Conservation (phyloP, 1,140 invertebrate species). For the Micrasema minimum region DNA sequence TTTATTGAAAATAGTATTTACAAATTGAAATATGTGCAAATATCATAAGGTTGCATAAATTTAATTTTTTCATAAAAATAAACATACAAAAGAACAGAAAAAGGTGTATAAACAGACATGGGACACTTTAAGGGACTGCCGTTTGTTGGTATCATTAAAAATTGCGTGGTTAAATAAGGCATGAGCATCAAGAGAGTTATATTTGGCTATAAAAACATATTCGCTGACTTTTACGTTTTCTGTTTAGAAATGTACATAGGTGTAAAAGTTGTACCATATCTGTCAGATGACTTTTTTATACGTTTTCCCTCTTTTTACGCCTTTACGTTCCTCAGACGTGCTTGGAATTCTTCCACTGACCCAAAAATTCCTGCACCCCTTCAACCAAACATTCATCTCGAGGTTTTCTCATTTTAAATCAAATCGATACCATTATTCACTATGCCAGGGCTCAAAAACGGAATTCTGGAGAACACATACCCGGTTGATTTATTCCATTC, state of each 20-base stretch:
- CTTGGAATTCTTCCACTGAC: constrained; percentile 18
- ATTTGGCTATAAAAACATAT: constrained; percentile 9
- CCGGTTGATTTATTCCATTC: no score
- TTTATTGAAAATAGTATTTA: no score
- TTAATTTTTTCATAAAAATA: no score
- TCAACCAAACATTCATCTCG: constrained; percentile 1
- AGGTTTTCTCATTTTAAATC: constrained; percentile 16
- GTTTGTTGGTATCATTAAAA: no score
- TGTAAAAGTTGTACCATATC: constrained; percentile 22
- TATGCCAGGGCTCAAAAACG: no score
- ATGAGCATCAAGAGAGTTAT: neutral
- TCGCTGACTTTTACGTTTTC: constrained; percentile 24
- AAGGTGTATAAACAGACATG: no score
- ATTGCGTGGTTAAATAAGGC: no score
- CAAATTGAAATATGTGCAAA: no score
- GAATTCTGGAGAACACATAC: no score
- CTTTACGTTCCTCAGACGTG: constrained; percentile 8
- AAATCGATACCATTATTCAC: constrained; percentile 10
- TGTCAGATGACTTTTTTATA: constrained; percentile 32
- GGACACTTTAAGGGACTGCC: neutral
- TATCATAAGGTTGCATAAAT: no score
- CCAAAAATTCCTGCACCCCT: constrained; percentile 1
- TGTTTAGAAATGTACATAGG: constrained; percentile 17
- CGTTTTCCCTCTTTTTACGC: constrained; percentile 19
- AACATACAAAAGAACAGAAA: no score